Evolutionary conservation across 2,797 vertebrate species (phyloP).

Genomic region (Arnoldichthys spilopterus): DNA sequence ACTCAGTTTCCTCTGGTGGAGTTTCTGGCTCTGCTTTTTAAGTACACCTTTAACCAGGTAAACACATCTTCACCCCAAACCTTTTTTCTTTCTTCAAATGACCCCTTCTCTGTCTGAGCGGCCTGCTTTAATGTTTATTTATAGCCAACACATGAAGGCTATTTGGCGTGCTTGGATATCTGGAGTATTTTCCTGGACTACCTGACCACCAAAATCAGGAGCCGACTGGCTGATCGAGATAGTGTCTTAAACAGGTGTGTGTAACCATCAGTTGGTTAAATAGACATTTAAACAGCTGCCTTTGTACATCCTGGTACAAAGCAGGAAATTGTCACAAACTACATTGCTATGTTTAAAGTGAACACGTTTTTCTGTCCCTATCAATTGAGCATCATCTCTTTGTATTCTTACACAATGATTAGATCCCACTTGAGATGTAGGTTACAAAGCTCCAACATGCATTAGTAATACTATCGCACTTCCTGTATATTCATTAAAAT

Average conservation of each 20-base stretch:
- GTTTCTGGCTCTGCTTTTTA: constrained; percentile 94
- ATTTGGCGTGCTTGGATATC: constrained; percentile 97
- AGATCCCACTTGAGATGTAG: no score
- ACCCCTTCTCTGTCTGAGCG: not conserved
- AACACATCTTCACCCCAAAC: constrained; percentile 6
- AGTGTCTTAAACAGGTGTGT: constrained; percentile 90
- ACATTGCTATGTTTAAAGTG: not conserved
- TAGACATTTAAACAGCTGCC: not conserved
- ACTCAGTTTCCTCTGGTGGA: constrained; percentile 97
- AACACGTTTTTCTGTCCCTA: not conserved
- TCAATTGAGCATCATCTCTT: not conserved
- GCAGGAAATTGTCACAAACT: not conserved
- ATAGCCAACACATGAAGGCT: constrained; percentile 96
- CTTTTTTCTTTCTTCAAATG: not conserved
- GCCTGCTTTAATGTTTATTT: constrained; percentile 30
- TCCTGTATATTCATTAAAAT: no score
- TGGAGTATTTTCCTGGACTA: constrained; percentile 98
- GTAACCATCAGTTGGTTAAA: not conserved
- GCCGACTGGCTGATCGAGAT: constrained; percentile 91
- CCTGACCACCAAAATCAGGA: constrained; percentile 95
- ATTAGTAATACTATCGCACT: no score
- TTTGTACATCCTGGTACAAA: not conserved
- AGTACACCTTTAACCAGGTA: constrained; percentile 99
- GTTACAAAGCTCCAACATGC: not conserved
- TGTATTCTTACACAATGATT: not conserved